These are phyloP conservation scores for Pangasius macronema DNA, from an alignment of 2,797 vertebrate genomes.

Conservation along the genomic window DNA sequence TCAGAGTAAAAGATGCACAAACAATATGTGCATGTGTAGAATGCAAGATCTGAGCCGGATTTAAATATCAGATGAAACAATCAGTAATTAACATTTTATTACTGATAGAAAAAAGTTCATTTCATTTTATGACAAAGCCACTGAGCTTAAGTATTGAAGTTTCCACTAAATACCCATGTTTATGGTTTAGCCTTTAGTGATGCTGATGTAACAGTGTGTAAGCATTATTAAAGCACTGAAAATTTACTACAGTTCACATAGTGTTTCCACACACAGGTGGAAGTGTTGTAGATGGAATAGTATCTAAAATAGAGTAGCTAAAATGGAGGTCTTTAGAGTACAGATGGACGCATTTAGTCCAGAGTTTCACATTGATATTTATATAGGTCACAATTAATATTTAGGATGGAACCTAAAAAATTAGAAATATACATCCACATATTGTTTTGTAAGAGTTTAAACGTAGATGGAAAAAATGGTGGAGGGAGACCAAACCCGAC, in stretches of 20 bases:
- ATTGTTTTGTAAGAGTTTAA: background rate
- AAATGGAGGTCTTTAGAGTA: background rate
- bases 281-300: background rate
- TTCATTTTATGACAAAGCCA: background rate
- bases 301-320: background rate
- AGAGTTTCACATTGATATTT: background rate
- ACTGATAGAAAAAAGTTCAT: background rate
- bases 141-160: background rate
- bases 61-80: background rate
- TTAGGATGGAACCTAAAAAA: background rate
- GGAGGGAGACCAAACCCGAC: background rate
- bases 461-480: background rate
- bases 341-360: background rate
- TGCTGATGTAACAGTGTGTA: constrained; percentile 56
- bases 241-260: background rate
- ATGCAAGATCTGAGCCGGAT: background rate
- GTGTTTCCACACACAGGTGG: background rate
- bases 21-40: background rate
- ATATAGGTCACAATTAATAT: background rate
- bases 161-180: constrained; percentile 45
- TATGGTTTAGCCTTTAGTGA: constrained; percentile 53
- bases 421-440: background rate
- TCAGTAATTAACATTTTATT: background rate
- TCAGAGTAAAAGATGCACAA: background rate
- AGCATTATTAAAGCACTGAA: constrained; percentile 50